Base-by-base conservation (phyloP, 2,888 invertebrate species). In the Dusona sp. region DNA sequence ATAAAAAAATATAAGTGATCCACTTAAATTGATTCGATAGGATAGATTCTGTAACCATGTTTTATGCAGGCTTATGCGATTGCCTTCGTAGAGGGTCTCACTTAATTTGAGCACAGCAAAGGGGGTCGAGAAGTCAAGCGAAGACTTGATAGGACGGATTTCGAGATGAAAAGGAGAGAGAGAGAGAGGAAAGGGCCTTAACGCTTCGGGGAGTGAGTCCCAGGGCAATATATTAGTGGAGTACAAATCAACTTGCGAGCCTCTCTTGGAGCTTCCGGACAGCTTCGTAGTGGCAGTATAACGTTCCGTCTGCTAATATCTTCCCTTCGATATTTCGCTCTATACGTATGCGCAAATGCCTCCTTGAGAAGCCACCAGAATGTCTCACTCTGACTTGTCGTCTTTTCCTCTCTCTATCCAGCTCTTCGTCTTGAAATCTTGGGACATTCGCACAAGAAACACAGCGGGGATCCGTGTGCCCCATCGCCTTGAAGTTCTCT, bases 211-310 rank as follows among this genome's bases (percentile, higher is more conserved):
- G 83, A 77, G 80, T 83, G 42, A 45, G 57, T 80, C 80, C 38
- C 54, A 73, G 64, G 68, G 74, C 79, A 74, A 84, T 87, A 87
- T 87, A 84, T 87, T 87, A 84, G 82, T 79, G 61, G 65, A 68
- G 78, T 81, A 84, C 81, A 83, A 84, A 84, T 87, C 84, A 84
- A 82, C 74, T 82, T 82, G 82, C 79, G 25, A 79, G 79, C 84
- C 80, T 79, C 81, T 81, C 75, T 81, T 65, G 73, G 45, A 77
- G 83, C 65, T 86, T 77, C 79, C 83, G 85, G 85, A 79, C 85
- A 83, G 72, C 79, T 77, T 74, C 54, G 73, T 36, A 67, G 78
- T 33, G 22, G 33, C 22, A n/a, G 51, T 67, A 77, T 65, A 77
- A 77, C 48, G 65, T 51, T 77, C 65, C 22, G 9, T 73, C 57